Evolutionary conservation across 2,888 invertebrate species (phyloP).

Genomic region (Exephanes ischioxanthus): DNA sequence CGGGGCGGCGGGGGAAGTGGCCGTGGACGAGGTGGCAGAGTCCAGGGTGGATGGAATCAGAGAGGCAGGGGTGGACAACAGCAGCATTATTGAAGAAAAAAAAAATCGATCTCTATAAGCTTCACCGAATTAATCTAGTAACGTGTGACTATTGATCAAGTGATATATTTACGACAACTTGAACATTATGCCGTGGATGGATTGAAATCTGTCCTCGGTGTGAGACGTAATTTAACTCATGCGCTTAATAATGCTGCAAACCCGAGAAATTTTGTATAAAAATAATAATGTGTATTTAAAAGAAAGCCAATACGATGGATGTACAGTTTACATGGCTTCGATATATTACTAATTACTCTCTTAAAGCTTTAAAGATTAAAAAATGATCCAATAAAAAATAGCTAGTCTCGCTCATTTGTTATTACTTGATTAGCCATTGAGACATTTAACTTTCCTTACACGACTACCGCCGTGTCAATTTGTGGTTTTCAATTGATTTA

Average conservation of each 20-base stretch:
- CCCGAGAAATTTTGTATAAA: conserved; percentile 60
- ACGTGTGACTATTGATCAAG: conserved; percentile 33
- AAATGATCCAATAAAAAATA: background rate
- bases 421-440: background rate
- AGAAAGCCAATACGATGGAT: conserved; percentile 8
- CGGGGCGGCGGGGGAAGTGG: conserved; percentile 75
- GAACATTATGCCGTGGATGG: conserved; percentile 1
- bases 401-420: background rate
- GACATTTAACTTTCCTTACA: background rate
- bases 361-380: conserved; percentile 22
- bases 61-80: conserved; percentile 74
- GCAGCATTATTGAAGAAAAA: conserved; percentile 60
- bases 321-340: conserved; percentile 17
- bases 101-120: conserved; percentile 13
- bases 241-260: background rate
- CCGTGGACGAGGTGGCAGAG: conserved; percentile 81
- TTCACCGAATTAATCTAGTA: conserved; percentile 5
- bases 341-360: conserved; percentile 1
- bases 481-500: background rate
- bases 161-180: conserved; percentile 31
- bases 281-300: conserved; percentile 48
- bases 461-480: conserved; percentile 10
- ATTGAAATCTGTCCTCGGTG: conserved; percentile 33
- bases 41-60: conserved; percentile 85
- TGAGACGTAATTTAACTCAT: background rate